Base-by-base conservation (phyloP, 2,797 vertebrate genomes). In the Buceros bicornis region DNA sequence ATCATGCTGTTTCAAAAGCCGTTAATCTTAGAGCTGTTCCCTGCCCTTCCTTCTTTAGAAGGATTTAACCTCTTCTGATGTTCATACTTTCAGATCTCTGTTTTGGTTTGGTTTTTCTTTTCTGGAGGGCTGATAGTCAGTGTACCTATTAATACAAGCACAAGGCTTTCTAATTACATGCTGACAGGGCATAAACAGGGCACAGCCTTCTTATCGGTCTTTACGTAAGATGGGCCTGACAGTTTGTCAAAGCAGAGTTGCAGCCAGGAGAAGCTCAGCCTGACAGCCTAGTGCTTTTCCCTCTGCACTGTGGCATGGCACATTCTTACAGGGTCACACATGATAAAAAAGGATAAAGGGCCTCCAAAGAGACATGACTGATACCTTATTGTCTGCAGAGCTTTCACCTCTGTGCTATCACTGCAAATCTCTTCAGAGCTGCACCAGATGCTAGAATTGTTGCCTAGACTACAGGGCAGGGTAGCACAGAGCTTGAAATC, bases 311-410 rank as follows among this genome's bases (percentile, higher is more conserved):
- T 97, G 78, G 2, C 60, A 40, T 86, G 96, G 72, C 96, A 94
- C 96, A 97, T 97, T 97, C 95, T 97, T 95, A 71, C 47, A 67
- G 93, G 84, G 96, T 95, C 96, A 95, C 57, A 53, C 56, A 61
- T 22, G 81, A 93, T 90, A 87, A 94, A 86, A 87, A 87, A n/a
- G 67, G 87, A 58, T 93, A 82, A 90, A 80, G 40, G 40, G 62
- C 66, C 85, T 83, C 81, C 87, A 64, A n/a, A 87, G 78, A 94
- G 70, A 33, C 29, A 12, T 78, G 57, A 80, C 65, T 6, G 10
- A 70, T 91, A 90, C 69, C 37, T 92, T 91, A 89, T 69, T 95
- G 71, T 95, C 57, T 70, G 24, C 35, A 25, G 25, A 65, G 67
- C 35, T 97, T 89, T 93, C 79, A 65, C 48, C 37, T 91, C 48